Evolutionary conservation across 1,140 invertebrate genomes (phyloP), one percentile per base, ranked within the genome.

Genomic region (Drosophila bocki): DNA sequence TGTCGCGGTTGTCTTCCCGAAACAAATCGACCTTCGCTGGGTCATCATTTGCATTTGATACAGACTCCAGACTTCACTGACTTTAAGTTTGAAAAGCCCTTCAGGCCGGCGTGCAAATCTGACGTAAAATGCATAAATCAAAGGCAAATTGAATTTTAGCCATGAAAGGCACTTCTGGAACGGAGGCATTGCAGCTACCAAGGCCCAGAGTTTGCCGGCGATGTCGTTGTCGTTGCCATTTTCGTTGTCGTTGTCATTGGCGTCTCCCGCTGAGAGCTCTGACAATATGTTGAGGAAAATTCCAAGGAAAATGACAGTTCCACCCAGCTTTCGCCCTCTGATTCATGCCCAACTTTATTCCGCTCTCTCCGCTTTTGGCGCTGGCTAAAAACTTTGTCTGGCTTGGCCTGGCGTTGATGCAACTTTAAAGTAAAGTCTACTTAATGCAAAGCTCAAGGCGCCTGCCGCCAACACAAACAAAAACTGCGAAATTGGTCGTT

Each of bases 121-220:
- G 68, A 72, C 61, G 71, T 39, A 88, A 83, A 87, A 83, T 88
- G 85, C 85, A 88, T 90, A 88, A 88, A 88, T 88, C 85, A 88
- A 88, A 81, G 70, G 57, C 65, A 87, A 87, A 87, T 87, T 87
- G 84, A 87, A 87, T 87, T 87, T 81, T 62, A 84, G 74, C 65
- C 76, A 71, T 83, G 74, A 69, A 78, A 79, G 54, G 68, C 70
- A 70, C 63, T 70, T 56, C 67, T 74, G 70, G n/a, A 45, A 59
- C 70, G 37, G 68, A 67, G 56, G 60, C 77, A 68, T 19, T 70
- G 67, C 64, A 85, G 54, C 64, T 59, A 62, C 59, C 50, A 51
- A 56, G 35, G 56, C 75, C 47, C 64, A 65, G 26, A 58, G 51
- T 50, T 50, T 54, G 51, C 26, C 37, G 51, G 15, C 39, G 44